phyloP scores from a whole-genome alignment of 1,140 invertebrate genomes.

The Drosophila varians region DNA sequence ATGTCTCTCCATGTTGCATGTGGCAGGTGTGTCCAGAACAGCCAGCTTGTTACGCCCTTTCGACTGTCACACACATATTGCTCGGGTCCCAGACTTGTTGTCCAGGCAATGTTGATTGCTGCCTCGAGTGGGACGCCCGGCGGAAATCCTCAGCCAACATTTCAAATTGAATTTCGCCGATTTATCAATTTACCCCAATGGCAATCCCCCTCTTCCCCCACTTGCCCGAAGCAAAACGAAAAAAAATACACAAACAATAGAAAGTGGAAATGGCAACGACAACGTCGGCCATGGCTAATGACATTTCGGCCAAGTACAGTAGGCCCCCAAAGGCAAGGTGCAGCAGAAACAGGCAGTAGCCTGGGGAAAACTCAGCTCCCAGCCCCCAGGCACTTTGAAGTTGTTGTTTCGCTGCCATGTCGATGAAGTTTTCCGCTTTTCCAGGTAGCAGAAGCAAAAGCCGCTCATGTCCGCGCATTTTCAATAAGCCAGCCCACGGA shows the following conservation, averaged over 20 bases:
- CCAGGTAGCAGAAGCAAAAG: constrained; percentile 2
- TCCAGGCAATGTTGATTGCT: constrained; percentile 10
- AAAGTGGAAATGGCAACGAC: constrained; percentile 60
- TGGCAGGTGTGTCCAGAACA: constrained; percentile 66
- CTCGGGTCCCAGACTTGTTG: constrained; percentile 49
- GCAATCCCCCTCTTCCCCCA: not conserved
- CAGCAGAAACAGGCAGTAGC: constrained; percentile 10
- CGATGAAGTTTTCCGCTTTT: constrained; percentile 21
- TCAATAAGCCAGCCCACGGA: constrained; percentile 47
- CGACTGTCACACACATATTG: constrained; percentile 66
- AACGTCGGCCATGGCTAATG: constrained; percentile 39
- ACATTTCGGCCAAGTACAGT: constrained; percentile 45
- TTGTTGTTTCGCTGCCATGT: constrained; percentile 4
- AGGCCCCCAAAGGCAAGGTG: constrained; percentile 38
- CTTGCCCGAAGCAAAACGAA: not conserved
- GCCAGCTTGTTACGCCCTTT: constrained; percentile 75
- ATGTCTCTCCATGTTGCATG: constrained; percentile 9
- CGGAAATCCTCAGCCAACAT: constrained; percentile 50
- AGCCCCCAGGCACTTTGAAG: constrained; percentile 27
- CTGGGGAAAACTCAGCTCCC: constrained; percentile 49
- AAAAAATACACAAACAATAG: constrained; percentile 57
- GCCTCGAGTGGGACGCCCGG: constrained; percentile 18
- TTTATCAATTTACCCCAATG: constrained; percentile 54
- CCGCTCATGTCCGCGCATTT: constrained; percentile 67
- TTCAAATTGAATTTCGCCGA: constrained; percentile 70